Base-by-base conservation (phyloP, 2,888 invertebrate genomes). In the Andrena minutula region DNA sequence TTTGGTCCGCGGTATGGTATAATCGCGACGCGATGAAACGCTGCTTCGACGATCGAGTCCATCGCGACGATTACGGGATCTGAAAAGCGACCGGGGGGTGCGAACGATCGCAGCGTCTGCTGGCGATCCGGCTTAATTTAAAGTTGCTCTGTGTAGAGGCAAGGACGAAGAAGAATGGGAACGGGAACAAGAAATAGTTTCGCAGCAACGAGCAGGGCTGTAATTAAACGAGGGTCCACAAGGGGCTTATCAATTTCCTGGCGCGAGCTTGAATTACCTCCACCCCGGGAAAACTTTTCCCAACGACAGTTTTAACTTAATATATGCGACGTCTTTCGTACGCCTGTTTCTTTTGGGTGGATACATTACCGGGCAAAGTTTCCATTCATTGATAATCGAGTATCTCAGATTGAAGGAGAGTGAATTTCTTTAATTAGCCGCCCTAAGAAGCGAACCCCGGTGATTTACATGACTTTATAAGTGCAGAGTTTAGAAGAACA, bases 101-200 rank as follows among this genome's bases (percentile, higher is more conserved):
- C 20, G 61, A 58, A 81, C 69, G 35, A 35, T 41, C 12, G 41
- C 41, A 12, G 41, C 41, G 41, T 16, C 41, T 41, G 79, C 73
- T 78, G 70, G 26, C 56, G 20, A 68, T 28, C 56, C 75, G 69
- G 79, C 75, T 86, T 82, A 82, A 86, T 86, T 86, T 75, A 65
- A 73, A 80, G 56, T 51, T 41, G 63, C 86, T 86, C 79, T 86
- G 81, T 12, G 58, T 6, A 12, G 26, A 61, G 70, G 56, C 41
- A 64, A 53, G 41, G 35, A 58, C 35, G 60, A 63, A 61, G 30
- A 28, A 6, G 71, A 58, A 53, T 10, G 56, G 41, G 56, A 30
- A 49, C 56, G 51, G 51, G 49, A 69, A 53, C 68, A 63, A 28
- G 79, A 35, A 63, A 23, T 65, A 58, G 51, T 75, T 51, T 23